Evolutionary conservation across 2,888 invertebrate species (phyloP).

Genomic region (Norana najaformis): DNA sequence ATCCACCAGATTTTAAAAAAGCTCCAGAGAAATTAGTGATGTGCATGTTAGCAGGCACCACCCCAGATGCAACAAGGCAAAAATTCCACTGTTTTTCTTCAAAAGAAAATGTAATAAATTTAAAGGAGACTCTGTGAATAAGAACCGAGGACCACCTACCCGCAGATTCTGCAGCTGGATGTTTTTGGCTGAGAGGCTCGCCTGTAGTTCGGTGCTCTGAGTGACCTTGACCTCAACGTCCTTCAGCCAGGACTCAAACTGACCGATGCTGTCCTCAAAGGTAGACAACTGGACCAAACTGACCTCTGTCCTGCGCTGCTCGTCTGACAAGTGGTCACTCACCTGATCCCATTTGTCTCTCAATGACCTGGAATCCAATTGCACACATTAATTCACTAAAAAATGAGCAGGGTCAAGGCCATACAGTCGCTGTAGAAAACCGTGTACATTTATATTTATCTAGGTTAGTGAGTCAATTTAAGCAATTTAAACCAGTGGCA

Average conservation of each 20-base stretch:
- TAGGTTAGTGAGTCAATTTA: too few species aligned
- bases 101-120: too few species aligned
- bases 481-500: too few species aligned
- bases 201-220: slow-evolving; percentile 77
- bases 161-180: slow-evolving; percentile 67
- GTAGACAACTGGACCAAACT: slow-evolving; percentile 84
- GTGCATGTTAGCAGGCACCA: too few species aligned
- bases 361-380: slow-evolving; percentile 66
- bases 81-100: too few species aligned
- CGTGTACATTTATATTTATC: too few species aligned
- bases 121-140: too few species aligned
- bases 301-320: slow-evolving; percentile 82
- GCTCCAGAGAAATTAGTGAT: neutral
- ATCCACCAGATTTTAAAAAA: neutral
- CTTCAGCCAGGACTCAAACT: slow-evolving; percentile 78
- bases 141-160: slow-evolving; percentile 35
- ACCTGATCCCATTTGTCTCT: slow-evolving; percentile 86
- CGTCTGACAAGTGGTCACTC: slow-evolving; percentile 78
- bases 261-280: slow-evolving; percentile 83
- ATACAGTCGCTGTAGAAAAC: too few species aligned
- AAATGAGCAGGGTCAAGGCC: too few species aligned
- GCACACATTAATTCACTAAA: neutral
- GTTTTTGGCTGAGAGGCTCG: slow-evolving; percentile 88
- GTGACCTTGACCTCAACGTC: slow-evolving; percentile 76
- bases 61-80: too few species aligned